Percentiles rank a stretch among this genome's conserved stretches.
Conservation (phyloP, 2,797 vertebrate species). For the Cossypha dichroa region DNA sequence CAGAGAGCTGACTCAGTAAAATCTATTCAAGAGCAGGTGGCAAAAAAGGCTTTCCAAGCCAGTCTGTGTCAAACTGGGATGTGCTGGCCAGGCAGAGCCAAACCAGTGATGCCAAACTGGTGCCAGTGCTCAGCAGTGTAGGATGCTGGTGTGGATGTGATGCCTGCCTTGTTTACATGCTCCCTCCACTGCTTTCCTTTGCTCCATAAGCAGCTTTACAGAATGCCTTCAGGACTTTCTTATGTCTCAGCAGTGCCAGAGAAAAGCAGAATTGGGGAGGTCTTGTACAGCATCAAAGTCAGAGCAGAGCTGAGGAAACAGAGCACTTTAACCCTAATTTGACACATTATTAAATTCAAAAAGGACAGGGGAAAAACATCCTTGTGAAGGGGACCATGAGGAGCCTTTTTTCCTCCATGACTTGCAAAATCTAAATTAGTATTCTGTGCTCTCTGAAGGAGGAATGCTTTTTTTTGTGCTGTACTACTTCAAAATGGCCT, state of each 20-base stretch:
- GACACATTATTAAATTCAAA: background rate
- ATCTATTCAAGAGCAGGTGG: background rate
- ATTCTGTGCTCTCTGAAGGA: background rate
- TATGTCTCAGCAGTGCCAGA: background rate
- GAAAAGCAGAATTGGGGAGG: background rate
- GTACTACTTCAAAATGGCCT: background rate
- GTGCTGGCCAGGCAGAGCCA: background rate
- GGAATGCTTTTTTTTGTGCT: conserved; percentile 15
- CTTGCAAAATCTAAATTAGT: background rate
- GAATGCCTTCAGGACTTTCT: background rate
- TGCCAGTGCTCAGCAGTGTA: background rate
- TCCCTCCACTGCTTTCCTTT: background rate
- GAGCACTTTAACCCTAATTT: background rate
- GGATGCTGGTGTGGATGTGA: background rate
- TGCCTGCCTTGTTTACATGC: background rate
- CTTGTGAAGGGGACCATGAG: background rate
- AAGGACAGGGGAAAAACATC: background rate
- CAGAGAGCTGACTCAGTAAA: background rate
- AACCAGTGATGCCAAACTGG: background rate
- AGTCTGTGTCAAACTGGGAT: background rate
- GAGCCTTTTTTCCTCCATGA: background rate
- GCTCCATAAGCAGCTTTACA: background rate
- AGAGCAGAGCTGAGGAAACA: background rate
- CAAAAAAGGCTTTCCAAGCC: background rate
- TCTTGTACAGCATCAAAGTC: background rate